Percentiles rank a stretch among this genome's conserved stretches.
Conservation (phyloP, 2,888 invertebrate genomes). For the Drosophila atroscutellata region DNA sequence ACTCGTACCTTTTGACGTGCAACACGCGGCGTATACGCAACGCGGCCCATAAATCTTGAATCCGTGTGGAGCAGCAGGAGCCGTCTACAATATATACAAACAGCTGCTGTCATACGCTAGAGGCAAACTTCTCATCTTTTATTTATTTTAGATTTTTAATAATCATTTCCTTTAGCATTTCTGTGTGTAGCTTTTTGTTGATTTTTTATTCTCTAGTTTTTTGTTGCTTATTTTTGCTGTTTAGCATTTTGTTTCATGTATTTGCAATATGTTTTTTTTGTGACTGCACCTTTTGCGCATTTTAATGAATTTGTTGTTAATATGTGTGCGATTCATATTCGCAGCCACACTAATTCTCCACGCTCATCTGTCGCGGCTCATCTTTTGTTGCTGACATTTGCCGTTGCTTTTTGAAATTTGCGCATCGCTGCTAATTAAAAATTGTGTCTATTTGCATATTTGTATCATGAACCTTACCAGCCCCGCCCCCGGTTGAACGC, state of each 20-base stretch:
- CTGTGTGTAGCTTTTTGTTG: constrained; percentile 3
- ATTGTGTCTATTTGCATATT: constrained; percentile 81
- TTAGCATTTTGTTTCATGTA: constrained; percentile 62
- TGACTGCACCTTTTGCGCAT: constrained; percentile 58
- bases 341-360: constrained; percentile 52
- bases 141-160: constrained; percentile 78
- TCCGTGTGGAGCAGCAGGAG: constrained; percentile 13
- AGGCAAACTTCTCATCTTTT: constrained; percentile 74
- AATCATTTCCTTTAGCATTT: constrained; percentile 66
- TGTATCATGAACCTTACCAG: constrained; percentile 43
- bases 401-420: constrained; percentile 67
- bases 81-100: constrained; percentile 57
- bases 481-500: constrained; percentile 23
- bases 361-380: constrained; percentile 59
- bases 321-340: constrained; percentile 59
- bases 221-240: constrained; percentile 20
- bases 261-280: constrained; percentile 26
- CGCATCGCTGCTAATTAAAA: constrained; percentile 80
- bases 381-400: constrained; percentile 78
- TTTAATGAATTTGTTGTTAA: constrained; percentile 79
- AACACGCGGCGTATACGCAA: constrained; percentile 74
- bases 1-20: constrained; percentile 58
- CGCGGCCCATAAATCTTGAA: constrained; percentile 70
- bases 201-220: not conserved
- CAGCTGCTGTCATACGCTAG: constrained; percentile 76